Conservation (phyloP, 2,888 invertebrate genomes). For the Fissipunctia ypsillon region DNA sequence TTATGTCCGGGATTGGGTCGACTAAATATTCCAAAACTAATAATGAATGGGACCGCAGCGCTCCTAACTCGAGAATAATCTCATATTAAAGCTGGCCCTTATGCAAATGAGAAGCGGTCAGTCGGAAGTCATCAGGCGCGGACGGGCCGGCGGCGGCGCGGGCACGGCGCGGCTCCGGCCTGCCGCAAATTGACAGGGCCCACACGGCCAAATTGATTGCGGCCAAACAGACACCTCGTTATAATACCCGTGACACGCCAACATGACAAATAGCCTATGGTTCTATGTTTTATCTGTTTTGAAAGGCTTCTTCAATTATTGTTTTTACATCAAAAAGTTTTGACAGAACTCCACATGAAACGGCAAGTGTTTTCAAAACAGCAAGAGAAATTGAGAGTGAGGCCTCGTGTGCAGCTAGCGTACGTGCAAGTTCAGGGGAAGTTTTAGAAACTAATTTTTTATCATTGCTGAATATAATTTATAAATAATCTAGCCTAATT, state of each 20-base stretch:
- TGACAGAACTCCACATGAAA: conserved; percentile 9
- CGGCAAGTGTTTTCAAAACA: conserved; percentile 31
- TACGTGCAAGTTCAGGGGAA: conserved; percentile 12
- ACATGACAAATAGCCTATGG: conserved; percentile 71
- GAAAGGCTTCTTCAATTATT: conserved; percentile 54
- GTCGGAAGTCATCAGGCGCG: conserved; percentile 87
- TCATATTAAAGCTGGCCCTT: conserved; percentile 88
- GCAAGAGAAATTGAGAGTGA: conserved; percentile 25
- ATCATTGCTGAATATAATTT: not conserved
- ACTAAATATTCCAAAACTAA: conserved; percentile 88
- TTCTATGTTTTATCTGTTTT: conserved; percentile 62
- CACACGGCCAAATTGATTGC: conserved; percentile 85
- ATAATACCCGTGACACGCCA: conserved; percentile 74
- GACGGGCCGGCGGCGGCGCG: conserved; percentile 66
- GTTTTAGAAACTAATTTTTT: conserved; percentile 19
- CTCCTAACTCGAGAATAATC: conserved; percentile 87
- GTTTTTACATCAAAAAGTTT: conserved; percentile 38
- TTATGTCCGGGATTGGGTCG: conserved; percentile 77
- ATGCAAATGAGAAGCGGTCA: conserved; percentile 89
- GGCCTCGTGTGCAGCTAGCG: conserved; percentile 8
- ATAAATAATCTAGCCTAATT: not conserved
- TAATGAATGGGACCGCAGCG: conserved; percentile 83
- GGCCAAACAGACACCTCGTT: conserved; percentile 81
- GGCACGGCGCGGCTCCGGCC: conserved; percentile 56
- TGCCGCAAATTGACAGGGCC: conserved; percentile 85